Base-by-base conservation (phyloP, 2,797 vertebrate species). In the Pristis pectinata region DNA sequence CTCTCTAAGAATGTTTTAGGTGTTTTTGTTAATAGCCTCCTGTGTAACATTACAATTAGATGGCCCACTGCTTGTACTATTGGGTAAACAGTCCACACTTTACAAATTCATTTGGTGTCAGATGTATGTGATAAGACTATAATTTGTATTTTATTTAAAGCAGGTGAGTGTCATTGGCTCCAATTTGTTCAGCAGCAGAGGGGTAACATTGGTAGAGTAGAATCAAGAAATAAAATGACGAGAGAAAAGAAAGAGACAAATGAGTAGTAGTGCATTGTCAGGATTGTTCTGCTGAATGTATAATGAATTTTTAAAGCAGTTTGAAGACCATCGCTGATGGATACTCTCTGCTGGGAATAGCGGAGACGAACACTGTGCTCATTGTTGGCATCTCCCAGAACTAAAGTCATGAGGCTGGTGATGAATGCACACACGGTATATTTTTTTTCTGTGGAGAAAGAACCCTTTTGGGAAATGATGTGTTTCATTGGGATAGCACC, bases 281-380 rank as follows among this genome's bases (percentile, higher is more conserved):
- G 76, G 70, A 34, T 44, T 34, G 92, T 94, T 76, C 92, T 72
- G 92, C 3, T 53, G 41, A 27, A 41, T 53, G 41, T 34, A 53
- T 53, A 74, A 94, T 94, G 67, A 76, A 94, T 94, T 76, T 94
- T 94, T 94, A 76, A 94, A 67, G 41, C 10, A 24, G 37, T 27
- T 67, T 30, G 91, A 44, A 94, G 22, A 53, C 27, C 30, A 34
- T 17, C 24, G 15, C 27, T 94, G 37, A 76, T 34, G 49, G 70
- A 56, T 49, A 34, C 1, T 93, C 64, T 74, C 41, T 93, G 91
- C 67, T 76, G 53, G 44, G 70, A 74, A 74, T 74, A 74, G 27
- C 70, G 74, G 7, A 56, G 44, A 53, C 34, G 67, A 74, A 53
- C 30, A 94, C 34, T 64, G 85, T 67, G n/a, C 17, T 91, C 87